A percentile compares a stretch with the other conserved stretches of the same genome.
Conservation (phyloP, 1,140 invertebrate species). For the Calephelis virginiensis region DNA sequence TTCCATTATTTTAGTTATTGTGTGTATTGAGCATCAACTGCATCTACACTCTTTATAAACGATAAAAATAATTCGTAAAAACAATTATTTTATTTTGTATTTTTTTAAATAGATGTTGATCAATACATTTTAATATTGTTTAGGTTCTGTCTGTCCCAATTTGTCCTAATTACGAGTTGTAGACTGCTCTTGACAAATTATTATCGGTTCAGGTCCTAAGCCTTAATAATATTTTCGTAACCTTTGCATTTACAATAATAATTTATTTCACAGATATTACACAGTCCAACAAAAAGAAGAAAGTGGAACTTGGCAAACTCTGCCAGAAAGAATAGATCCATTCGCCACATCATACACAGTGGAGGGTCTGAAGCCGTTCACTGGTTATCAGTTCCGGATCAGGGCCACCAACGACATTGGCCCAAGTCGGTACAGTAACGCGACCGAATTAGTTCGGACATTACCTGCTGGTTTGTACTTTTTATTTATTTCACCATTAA, state of each 20-base stretch:
- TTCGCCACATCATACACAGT: conserved; percentile 91
- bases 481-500: background rate
- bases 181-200: no score
- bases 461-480: conserved; percentile 85
- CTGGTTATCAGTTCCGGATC: conserved; percentile 95
- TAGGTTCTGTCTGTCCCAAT: no score
- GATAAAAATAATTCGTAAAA: no score
- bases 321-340: conserved; percentile 91
- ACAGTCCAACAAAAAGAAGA: conserved; percentile 94
- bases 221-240: no score
- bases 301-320: conserved; percentile 87
- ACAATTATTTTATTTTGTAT: no score
- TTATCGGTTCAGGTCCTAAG: no score
- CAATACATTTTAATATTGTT: no score
- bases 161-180: no score
- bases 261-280: conserved; percentile 84
- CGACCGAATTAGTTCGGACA: conserved; percentile 93
- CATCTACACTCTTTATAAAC: no score
- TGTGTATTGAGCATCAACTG: no score
- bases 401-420: conserved; percentile 98
- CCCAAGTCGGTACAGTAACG: conserved; percentile 92
- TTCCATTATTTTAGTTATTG: no score
- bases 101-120: no score
- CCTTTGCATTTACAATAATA: background rate
- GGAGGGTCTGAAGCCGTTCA: conserved; percentile 91